phyloP scores from a whole-genome alignment of 2,888 invertebrate species.

The Agrochola circellaris region DNA sequence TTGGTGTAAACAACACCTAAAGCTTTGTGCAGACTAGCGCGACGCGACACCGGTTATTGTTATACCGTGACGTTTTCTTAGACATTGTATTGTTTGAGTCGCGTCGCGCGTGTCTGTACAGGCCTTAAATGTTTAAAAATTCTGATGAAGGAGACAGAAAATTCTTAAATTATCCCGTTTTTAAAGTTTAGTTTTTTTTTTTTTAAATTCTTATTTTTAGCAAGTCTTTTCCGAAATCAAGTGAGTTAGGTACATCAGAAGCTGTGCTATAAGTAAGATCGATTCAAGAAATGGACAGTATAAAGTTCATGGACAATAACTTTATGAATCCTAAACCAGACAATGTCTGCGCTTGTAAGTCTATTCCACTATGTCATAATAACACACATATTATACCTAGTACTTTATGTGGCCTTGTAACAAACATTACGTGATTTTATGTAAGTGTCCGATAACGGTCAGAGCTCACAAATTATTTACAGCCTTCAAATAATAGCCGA shows the following conservation, averaged over 20 bases:
- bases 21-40: too few species aligned
- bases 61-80: too few species aligned
- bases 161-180: background rate
- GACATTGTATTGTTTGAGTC: too few species aligned
- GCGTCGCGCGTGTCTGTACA: too few species aligned
- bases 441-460: background rate
- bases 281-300: conserved; percentile 1
- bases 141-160: background rate
- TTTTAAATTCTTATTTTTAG: background rate
- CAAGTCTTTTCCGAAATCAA: background rate
- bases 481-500: too few species aligned
- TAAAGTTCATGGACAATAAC: background rate
- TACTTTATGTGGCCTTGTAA: background rate
- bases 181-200: background rate
- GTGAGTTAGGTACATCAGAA: background rate
- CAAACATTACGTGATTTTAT: background rate
- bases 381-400: background rate
- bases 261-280: background rate
- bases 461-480: background rate
- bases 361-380: background rate
- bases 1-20: background rate
- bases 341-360: background rate
- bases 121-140: too few species aligned
- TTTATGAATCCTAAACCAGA: conserved; percentile 23
- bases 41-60: too few species aligned